Evolutionary conservation across 2,113 vertebrate species (phyloP).

Genomic region (Oreotrochilus melanogaster): DNA sequence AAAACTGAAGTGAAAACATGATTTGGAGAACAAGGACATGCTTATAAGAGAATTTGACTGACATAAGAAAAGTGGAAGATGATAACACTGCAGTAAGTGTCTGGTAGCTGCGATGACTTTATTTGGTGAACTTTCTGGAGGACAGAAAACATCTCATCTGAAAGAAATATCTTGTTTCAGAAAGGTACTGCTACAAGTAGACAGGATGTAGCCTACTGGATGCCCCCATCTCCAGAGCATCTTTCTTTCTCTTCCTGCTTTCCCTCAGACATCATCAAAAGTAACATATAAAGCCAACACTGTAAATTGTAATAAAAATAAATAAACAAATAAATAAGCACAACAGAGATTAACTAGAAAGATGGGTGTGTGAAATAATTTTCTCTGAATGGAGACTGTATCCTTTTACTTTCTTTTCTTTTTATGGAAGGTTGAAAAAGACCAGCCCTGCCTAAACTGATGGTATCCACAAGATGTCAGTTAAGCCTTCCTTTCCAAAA

Average conservation of each 20-base stretch:
- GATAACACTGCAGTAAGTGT: not conserved
- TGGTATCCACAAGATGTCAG: not conserved
- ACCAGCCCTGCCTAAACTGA: not conserved
- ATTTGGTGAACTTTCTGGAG: not conserved
- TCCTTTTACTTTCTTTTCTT: not conserved
- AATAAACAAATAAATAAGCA: not conserved
- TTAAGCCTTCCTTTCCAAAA: not conserved
- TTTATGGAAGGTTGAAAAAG: not conserved
- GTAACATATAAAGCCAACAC: not conserved
- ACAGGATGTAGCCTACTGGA: not conserved
- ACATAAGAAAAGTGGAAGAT: not conserved
- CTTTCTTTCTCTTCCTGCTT: not conserved
- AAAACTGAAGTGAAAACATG: not conserved
- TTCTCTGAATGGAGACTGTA: not conserved
- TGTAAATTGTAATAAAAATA: not conserved
- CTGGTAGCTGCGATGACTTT: not conserved
- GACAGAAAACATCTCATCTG: not conserved
- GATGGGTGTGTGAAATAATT: not conserved
- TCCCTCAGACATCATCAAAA: not conserved
- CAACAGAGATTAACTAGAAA: not conserved
- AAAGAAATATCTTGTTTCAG: not conserved
- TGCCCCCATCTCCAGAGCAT: not conserved
- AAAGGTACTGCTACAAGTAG: not conserved
- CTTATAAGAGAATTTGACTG: not conserved
- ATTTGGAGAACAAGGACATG: not conserved